Evolutionary conservation across 1,140 invertebrate genomes (phyloP), one percentile per base, ranked within the genome.

Genomic region (Phortica variegata): DNA sequence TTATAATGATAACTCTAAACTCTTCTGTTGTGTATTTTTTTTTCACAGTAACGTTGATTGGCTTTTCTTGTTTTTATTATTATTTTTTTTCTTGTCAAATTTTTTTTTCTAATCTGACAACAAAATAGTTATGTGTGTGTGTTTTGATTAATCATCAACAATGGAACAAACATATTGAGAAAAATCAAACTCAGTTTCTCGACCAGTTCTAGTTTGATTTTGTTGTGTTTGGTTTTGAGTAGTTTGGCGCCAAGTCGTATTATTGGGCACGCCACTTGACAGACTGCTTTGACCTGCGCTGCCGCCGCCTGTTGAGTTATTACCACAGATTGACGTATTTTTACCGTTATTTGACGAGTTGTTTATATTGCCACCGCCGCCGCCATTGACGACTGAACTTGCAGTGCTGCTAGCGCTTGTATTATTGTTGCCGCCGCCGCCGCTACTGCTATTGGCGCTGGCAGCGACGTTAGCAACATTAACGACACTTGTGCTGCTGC

Each of bases 81-180:
- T 36, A 36, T 36, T 36, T 5, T n/a, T 36, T 36, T 36, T 36
- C 6, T 36, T 36, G 29, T 31, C 29, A 31, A 8, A 8, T 31
- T n/a, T n/a, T n/a, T n/a, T n/a, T n/a, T n/a, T n/a, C n/a, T n/a
- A n/a, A n/a, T n/a, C n/a, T n/a, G n/a, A n/a, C n/a, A n/a, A n/a
- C n/a, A n/a, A n/a, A n/a, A n/a, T 47, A 26, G 39, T 2, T 41
- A 13, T 39, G 7, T 55, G 34, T 40, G 44, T 37, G 34, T 39
- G 46, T 52, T 45, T 51, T 56, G 47, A 55, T 33, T 57, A 73
- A 56, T 74, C 71, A 63, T 74, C 71, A 65, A 74, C 71, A 61
- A 74, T 73, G 48, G 71, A 73, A 58, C 72, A 74, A 59, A 74
- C 71, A 40, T 61, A 71, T 58, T 71, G 69, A 58, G 71, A 74